Base-by-base conservation (phyloP, 2,797 vertebrate species). In the Taenioides sp. region DNA sequence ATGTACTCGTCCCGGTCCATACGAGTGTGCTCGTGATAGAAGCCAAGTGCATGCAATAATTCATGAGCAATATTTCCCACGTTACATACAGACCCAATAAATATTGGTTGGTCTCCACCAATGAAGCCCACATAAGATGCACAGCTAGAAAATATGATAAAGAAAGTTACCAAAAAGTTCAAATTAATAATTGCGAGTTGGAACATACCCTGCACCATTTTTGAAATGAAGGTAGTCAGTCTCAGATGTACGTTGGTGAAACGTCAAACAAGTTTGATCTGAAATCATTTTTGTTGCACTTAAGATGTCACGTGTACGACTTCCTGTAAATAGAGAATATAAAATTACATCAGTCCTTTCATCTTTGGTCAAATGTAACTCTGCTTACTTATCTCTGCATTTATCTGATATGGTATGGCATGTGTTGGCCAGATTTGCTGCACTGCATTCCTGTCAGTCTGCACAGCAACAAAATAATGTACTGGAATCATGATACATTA, bases 11-110 rank as follows among this genome's bases (percentile, higher is more conserved):
- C 80, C 0, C 91, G 86, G 84, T 94, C 93, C 0, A 0, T 0
- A 55, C 92, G 83, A 0, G 88, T 91, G 72, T 94, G 93, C 49
- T 94, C 93, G 1, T 94, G 92, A 43, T 85, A 16, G 70, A 92
- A 88, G 1, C 92, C 91, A 71, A 93, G 73, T 0, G 88, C 63
- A 20, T 93, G 93, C 12, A 94, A 82, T 0, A 93, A 1, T 86
- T 94, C 92, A 0, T 94, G 93, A 10, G 50, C 75, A n/a, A 94
- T 80, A 72, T 92, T 93, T 0, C 93, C 93, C 11, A 60, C 20
- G 0, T 0, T 1, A 66, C 93, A 94, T 1, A 0, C 0, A 0
- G 71, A 18, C 4, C 73, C 83, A 0, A 92, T 0, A 4, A 65
- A 80, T 37, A 94, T 0, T 0, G 2, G 0, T 50, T 94, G 93